Evolutionary conservation across 2,113 vertebrate species (phyloP), one percentile per base, ranked within the genome.

Genomic region (Procavia capensis): DNA sequence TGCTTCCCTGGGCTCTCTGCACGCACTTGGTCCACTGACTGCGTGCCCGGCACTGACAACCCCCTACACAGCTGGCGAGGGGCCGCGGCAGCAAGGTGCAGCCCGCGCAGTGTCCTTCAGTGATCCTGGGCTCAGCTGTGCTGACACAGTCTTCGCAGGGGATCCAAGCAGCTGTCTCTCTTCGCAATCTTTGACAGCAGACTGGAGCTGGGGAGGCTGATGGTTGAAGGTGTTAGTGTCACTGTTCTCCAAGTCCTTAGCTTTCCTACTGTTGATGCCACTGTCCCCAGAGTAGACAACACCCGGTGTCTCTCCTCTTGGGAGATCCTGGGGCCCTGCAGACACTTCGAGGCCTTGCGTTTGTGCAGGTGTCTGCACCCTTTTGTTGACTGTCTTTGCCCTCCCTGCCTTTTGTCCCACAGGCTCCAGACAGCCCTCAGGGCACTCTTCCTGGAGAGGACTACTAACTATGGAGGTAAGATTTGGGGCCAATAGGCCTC

Each of bases 1-100:
- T 29, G 39, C 47, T 59, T n/a, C n/a, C 4, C 10, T 11, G 9
- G 47, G 36, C 47, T 43, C 70, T 76, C 8, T 27, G 34, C 66
- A 70, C 8, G 3, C 2, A 34, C 57, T 41, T 7, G 19, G 81
- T 14, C 0, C 3, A 57, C 39, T 11, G 3, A 10, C 1, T 6
- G 78, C 5, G 36, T 14, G 43, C 63, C 61, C 3, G 4, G 66
- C 11, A 1, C 43, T 27, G 10, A n/a, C 6, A 31, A n/a, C 72
- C 70, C 39, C 4, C n/a, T n/a, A n/a, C n/a, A 74, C 31, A 27
- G 68, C 68, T 50, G 68, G 27, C 31, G 27, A 41, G 43, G 43
- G 31, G 24, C 10, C 16, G 59, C 39, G 54, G 79, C 31, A 27
- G 17, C 34, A 10, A 72, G 27, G 14, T 74, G 82, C 47, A 47